Evolutionary conservation across 2,113 vertebrate genomes (phyloP), one percentile per base, ranked within the genome.

Genomic region (Forbesichthys agassizii): DNA sequence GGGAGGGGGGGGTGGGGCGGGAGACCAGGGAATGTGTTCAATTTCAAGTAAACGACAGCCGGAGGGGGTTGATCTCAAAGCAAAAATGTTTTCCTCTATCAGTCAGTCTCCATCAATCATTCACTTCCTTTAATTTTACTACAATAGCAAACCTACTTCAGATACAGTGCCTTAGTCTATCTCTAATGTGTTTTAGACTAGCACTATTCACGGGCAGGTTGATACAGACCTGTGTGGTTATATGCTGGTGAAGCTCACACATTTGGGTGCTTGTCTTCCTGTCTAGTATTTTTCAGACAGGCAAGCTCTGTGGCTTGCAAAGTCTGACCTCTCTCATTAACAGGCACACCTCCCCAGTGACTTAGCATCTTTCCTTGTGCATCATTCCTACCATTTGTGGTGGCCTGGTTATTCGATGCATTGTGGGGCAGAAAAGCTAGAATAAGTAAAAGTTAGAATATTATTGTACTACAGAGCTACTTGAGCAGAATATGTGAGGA

Each of bases 261-360:
- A 75, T 68, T 72, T 47, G 69, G 48, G 27, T 18, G 48, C 60
- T 49, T 27, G 12, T 72, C 70, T 64, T 62, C 73, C 66, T 1
- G 72, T 73, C 64, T 66, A 70, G 72, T 10, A 16, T 12, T 55
- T 52, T 69, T 54, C 69, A 73, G 78, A 81, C 75, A 79, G 68
- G 33, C 66, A 27, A 68, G 46, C 69, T 66, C 11, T 61, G 53
- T 73, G 8, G 64, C 75, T 71, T 84, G 82, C 82, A 77, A 84
- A 80, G 52, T 72, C 69, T n/a, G 64, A 80, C 84, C 73, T 69
- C 58, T 84, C 77, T 80, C 74, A 75, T 80, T 80, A 80, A 63
- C 84, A 58, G 67, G 71, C 76, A 68, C 68, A 9, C 75, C 70
- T 79, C 76, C 79, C 79, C 18, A 4, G 60, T 6, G 77, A 71